Evolutionary conservation across 2,113 vertebrate species (phyloP).

Genomic region (Dipodomys spectabilis): DNA sequence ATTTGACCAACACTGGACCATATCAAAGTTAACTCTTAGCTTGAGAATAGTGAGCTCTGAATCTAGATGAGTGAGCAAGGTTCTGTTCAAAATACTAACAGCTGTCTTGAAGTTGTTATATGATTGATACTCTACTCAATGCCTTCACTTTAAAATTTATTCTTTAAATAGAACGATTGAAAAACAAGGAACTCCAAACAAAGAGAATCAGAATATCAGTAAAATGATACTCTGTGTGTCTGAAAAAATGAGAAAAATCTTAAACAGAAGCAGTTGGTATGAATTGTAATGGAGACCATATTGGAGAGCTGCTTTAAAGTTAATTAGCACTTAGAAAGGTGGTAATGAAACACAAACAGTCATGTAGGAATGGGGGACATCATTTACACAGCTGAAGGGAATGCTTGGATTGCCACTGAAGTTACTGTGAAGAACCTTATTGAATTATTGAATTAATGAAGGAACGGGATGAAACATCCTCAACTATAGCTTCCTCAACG

Average conservation of each 20-base stretch:
- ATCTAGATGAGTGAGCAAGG: neutral
- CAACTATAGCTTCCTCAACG: slow-evolving; percentile 52
- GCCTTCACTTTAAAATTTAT: slow-evolving; percentile 37
- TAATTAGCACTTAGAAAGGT: slow-evolving; percentile 70
- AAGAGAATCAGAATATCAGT: neutral
- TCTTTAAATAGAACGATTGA: slow-evolving; percentile 7
- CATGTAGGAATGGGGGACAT: slow-evolving; percentile 63
- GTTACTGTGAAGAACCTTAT: slow-evolving; percentile 64
- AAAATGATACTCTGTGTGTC: slow-evolving; percentile 46
- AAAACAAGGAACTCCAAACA: slow-evolving; percentile 27
- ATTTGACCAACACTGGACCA: neutral
- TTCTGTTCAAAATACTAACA: neutral
- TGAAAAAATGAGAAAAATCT: slow-evolving; percentile 37
- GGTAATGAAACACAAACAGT: slow-evolving; percentile 71
- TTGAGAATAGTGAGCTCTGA: neutral
- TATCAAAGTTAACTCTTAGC: slow-evolving; percentile 36
- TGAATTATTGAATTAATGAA: slow-evolving; percentile 70
- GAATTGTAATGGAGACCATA: slow-evolving; percentile 59
- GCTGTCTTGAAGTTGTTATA: neutral
- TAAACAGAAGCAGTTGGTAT: slow-evolving; percentile 56
- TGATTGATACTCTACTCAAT: neutral
- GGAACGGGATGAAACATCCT: slow-evolving; percentile 62
- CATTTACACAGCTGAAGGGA: slow-evolving; percentile 73
- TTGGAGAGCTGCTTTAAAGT: slow-evolving; percentile 64
- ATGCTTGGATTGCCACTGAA: slow-evolving; percentile 62